Percentiles rank a stretch among this genome's conserved stretches.
These are phyloP conservation scores for Phenganax stokvisi DNA, from an alignment of 92 coral and sea anemone genomes.

Conservation along the genomic window DNA sequence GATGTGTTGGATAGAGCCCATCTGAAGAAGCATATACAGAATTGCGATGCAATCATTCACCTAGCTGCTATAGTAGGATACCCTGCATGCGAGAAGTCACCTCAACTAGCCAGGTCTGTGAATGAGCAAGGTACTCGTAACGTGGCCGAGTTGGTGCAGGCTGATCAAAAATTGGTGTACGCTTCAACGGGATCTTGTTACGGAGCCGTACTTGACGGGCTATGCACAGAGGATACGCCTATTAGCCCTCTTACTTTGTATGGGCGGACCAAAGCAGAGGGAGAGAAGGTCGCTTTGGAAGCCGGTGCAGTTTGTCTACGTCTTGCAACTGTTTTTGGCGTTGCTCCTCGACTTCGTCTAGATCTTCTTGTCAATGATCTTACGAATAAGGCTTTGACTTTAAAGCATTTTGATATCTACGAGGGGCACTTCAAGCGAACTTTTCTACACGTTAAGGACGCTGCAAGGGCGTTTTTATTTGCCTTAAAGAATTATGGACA, in stretches of 20 bases:
- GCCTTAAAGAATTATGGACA: slow-evolving; percentile 62
- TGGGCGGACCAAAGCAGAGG: slow-evolving; percentile 80
- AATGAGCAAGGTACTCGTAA: slow-evolving; percentile 81
- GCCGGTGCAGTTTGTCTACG: slow-evolving; percentile 70
- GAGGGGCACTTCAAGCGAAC: slow-evolving; percentile 91
- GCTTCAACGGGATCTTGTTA: slow-evolving; percentile 97
- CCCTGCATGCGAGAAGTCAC: slow-evolving; percentile 87
- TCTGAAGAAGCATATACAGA: slow-evolving; percentile 49
- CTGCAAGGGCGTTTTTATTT: slow-evolving; percentile 80
- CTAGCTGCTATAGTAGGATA: slow-evolving; percentile 89
- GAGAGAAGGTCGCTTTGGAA: slow-evolving; percentile 61
- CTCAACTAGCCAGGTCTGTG: slow-evolving; percentile 51
- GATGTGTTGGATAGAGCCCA: slow-evolving; percentile 62
- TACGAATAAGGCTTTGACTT: slow-evolving; percentile 75
- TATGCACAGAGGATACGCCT: slow-evolving; percentile 80
- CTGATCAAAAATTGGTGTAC: slow-evolving; percentile 67
- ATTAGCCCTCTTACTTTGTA: slow-evolving; percentile 81
- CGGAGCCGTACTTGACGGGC: slow-evolving; percentile 76
- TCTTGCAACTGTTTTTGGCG: slow-evolving; percentile 89
- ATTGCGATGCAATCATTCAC: slow-evolving; percentile 65
- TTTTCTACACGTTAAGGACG: slow-evolving; percentile 87
- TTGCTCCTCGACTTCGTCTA: slow-evolving; percentile 76
- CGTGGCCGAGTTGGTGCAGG: slow-evolving; percentile 55
- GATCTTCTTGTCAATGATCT: slow-evolving; percentile 85
- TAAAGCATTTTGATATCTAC: slow-evolving; percentile 74